Percentiles rank a stretch among this genome's conserved stretches.
phyloP scores from a whole-genome alignment of 1,140 invertebrate genomes.

The Drosophila willistoni region DNA sequence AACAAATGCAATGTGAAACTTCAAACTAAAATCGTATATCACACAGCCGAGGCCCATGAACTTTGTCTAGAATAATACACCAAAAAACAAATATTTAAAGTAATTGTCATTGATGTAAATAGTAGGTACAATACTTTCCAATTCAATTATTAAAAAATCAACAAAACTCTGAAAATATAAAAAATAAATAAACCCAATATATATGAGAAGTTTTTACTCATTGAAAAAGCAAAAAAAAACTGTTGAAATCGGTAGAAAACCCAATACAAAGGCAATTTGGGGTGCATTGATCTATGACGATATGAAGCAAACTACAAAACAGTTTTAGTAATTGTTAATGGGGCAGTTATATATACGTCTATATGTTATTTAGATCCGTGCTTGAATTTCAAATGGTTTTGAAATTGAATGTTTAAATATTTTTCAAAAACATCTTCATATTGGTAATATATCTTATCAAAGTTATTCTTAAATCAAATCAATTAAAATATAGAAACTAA shows the following conservation, averaged over 20 bases:
- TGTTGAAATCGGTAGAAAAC: not conserved
- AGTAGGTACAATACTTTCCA: not conserved
- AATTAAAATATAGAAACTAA: no score
- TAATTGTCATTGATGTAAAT: constrained; percentile 11
- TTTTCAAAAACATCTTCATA: no score
- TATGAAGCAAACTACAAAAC: no score
- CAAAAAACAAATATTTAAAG: constrained; percentile 4
- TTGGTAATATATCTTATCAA: no score
- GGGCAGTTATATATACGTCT: no score
- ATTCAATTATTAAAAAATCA: not conserved
- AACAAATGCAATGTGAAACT: constrained; percentile 56
- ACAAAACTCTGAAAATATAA: not conserved
- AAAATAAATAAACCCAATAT: not conserved
- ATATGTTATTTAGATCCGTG: no score
- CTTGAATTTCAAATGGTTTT: no score
- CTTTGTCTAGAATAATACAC: constrained; percentile 20
- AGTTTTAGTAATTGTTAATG: no score
- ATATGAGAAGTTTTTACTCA: not conserved
- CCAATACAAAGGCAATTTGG: not conserved
- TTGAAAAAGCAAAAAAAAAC: no score
- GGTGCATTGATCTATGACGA: no score
- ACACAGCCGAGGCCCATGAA: constrained; percentile 55
- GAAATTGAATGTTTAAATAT: no score
- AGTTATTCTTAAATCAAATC: no score
- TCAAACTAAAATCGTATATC: constrained; percentile 42